Conservation (phyloP, 2,113 vertebrate genomes). For the Podarcis cretensis region DNA sequence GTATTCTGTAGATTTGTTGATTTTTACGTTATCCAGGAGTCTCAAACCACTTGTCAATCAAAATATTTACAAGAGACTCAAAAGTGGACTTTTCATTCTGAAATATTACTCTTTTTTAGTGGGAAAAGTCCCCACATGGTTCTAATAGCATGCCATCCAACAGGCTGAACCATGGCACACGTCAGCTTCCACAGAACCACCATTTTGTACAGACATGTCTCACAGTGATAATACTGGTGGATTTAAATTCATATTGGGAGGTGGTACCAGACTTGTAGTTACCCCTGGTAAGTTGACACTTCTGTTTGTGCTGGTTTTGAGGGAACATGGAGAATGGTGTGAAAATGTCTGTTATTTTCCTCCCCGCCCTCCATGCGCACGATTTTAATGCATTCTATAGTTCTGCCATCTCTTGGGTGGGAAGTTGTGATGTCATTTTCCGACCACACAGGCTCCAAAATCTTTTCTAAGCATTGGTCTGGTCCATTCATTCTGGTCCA, state of each 20-base stretch:
- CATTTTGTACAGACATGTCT: constrained; percentile 58
- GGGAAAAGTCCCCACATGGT: neutral
- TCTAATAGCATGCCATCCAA: too few relatives aligned
- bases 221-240: constrained; percentile 41
- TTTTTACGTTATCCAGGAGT: neutral
- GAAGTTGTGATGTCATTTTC: neutral
- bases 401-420: neutral
- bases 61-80: neutral
- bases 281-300: constrained; percentile 51
- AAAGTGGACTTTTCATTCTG: neutral
- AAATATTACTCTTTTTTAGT: neutral
- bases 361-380: neutral
- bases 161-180: too few relatives aligned
- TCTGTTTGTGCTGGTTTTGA: neutral
- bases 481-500: neutral
- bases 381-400: neutral
- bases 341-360: neutral
- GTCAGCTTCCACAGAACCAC: neutral
- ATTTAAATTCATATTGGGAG: constrained; percentile 58
- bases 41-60: neutral
- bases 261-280: constrained; percentile 55
- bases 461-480: neutral
- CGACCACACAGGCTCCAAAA: neutral
- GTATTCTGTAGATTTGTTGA: neutral
- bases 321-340: neutral